Evolutionary conservation across 2,888 invertebrate genomes (phyloP), one percentile per base, ranked within the genome.

Genomic region (Drosophila dives): DNA sequence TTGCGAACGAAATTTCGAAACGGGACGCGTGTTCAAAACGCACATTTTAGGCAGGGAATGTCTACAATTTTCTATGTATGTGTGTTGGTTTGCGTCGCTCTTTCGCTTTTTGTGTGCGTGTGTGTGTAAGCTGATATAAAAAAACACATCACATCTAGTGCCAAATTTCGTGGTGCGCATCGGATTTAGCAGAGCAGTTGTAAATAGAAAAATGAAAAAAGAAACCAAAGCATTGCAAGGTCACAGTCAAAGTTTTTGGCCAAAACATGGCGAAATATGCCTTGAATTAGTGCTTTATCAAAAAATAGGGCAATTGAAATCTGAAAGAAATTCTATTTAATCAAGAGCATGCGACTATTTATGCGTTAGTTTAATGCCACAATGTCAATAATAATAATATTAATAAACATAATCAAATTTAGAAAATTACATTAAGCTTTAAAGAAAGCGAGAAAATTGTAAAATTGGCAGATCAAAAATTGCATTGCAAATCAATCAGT

Each of bases 91-190:
- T 36, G 17, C 2, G 8, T 33, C 50, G 48, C 49, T 66, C 26
- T 50, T 36, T 49, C 42, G 48, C 10, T 34, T 17, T 53, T 11
- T 58, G 10, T 53, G 10, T 33, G 12, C 33, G 23, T 38, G 40
- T 38, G 36, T 48, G n/a, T 63, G 11, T 33, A 72, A 69, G 71
- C 77, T 84, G 83, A 80, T 59, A 75, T 80, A 77, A 76, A 61
- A 40, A 58, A 60, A 58, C 64, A 58, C 58, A 29, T 12, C 49
- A 56, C 45, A 60, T 42, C 53, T 61, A 69, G 68, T 69, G 67
- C 64, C 65, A 75, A 68, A 34, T 75, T 77, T 62, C 53, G 68
- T 83, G 83, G 86, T 83, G 83, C 83, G 76, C 83, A 70, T 60
- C 69, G 71, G 80, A 85, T 80, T 83, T 80, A 80, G 58, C 56